Evolutionary conservation across 2,113 vertebrate genomes (phyloP).

Genomic region (Dissostichus mawsoni): DNA sequence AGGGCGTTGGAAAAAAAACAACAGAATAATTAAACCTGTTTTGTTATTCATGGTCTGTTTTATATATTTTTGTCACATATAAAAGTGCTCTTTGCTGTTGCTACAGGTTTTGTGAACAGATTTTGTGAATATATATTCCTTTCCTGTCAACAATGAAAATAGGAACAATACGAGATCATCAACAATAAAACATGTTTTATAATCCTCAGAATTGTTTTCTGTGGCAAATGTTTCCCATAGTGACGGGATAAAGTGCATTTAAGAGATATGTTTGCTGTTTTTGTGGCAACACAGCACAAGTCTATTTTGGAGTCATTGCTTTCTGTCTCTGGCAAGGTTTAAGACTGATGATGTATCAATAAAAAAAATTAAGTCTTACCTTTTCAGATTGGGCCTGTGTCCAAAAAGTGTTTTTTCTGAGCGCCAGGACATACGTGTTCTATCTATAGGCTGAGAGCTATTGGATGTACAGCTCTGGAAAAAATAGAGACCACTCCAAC

Average conservation of each 20-base stretch:
- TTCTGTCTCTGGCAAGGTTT: background rate
- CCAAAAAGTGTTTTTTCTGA: too few relatives aligned
- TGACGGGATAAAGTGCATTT: background rate
- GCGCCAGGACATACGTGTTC: too few relatives aligned
- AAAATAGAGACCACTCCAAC: too few relatives aligned
- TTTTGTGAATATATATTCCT: background rate
- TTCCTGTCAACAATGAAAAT: background rate
- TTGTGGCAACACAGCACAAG: background rate
- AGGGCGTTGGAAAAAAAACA: constrained; percentile 52
- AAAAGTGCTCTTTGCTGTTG: background rate
- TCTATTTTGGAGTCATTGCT: too few relatives aligned
- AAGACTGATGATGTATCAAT: background rate
- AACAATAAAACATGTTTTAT: constrained; percentile 35
- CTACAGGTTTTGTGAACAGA: background rate
- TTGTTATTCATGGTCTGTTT: constrained; percentile 7
- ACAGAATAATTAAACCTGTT: constrained; percentile 44
- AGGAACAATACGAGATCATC: background rate
- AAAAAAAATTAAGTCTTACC: background rate
- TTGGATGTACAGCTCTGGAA: too few relatives aligned
- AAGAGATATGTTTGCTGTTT: background rate
- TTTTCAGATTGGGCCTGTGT: too few relatives aligned
- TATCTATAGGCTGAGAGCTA: too few relatives aligned
- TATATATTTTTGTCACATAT: background rate
- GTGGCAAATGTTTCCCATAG: background rate
- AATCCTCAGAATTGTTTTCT: background rate